These are phyloP conservation scores for Cercopithecus hamlyni DNA, from an alignment of 2,797 vertebrate genomes.

Conservation along the genomic window DNA sequence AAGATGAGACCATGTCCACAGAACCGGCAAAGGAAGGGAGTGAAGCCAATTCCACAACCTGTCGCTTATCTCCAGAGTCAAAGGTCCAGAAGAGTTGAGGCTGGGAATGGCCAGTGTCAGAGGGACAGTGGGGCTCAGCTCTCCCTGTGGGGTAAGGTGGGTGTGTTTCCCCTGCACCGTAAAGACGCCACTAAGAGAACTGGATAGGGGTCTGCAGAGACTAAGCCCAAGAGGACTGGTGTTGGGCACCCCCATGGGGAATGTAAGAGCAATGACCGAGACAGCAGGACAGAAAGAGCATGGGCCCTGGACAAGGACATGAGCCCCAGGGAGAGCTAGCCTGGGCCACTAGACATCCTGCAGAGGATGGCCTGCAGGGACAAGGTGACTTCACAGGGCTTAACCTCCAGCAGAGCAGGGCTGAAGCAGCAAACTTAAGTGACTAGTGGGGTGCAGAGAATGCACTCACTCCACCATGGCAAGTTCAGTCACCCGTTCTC, in stretches of 20 bases:
- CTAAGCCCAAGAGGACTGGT: neutral
- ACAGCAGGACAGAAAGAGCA: neutral
- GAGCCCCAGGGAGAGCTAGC: neutral
- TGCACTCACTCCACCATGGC: neutral
- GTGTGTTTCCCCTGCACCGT: rapidly evolving
- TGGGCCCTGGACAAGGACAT: neutral
- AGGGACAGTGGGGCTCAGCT: neutral
- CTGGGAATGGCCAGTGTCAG: neutral
- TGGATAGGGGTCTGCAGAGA: neutral
- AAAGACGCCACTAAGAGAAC: neutral
- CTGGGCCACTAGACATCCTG: neutral
- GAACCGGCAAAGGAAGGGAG: neutral
- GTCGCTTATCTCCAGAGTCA: neutral
- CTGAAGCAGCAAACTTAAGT: neutral
- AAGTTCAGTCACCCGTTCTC: neutral
- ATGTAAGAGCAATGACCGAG: neutral
- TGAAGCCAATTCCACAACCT: neutral
- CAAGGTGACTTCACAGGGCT: neutral
- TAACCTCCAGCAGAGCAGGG: neutral
- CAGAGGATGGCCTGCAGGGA: neutral
- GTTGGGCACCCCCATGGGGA: neutral
- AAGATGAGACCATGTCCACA: neutral
- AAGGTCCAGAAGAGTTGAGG: neutral
- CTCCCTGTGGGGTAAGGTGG: rapidly evolving
- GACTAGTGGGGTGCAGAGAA: neutral